Base-by-base conservation (phyloP, 23 tunicate species). In the Ascidia mentula region DNA sequence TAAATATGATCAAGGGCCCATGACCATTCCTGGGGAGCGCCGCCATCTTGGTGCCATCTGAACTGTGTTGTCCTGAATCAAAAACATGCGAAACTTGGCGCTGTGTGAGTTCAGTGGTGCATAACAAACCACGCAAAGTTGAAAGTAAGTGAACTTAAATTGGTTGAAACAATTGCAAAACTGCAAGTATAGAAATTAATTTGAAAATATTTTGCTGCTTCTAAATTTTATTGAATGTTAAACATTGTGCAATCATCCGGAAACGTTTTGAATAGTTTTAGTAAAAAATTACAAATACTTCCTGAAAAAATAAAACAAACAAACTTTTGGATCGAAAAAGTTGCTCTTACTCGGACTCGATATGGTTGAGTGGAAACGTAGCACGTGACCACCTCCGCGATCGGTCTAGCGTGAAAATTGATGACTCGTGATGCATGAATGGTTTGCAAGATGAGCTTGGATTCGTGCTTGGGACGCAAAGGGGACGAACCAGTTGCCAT, bases 1-100 rank as follows among this genome's bases (percentile, higher is more conserved):
- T 87, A 92, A 30, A 92, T 42, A n/a, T 87, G 86, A 81, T 87
- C 97, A 31, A 92, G 73, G 0, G 97, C 92, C 97, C 97, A 92
- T 12, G 96, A 81, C 18, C 46, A 33, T 32, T 36, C 34, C 35
- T 38, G 71, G 6, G 89, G 60, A 9, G 92, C 82, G 18, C 28
- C 78, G 34, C 84, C 86, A 24, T 69, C 74, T 77, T 92, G 97
- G 18, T 12, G 40, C 97, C 97, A 92, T 17, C 97, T 92, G 71
- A 92, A 87, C 71, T 92, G 97, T 0, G 89, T 79, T 1, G 80
- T 87, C 12, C 97, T 92, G 84, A 15, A 83, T 53, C 22, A 71
- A 28, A 69, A 82, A 18, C 22, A 24, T 17, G 22, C 13, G 28
- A 18, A 26, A 69, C n/a, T n/a, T n/a, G n/a, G n/a, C n/a, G n/a